phyloP scores from a whole-genome alignment of 2,797 vertebrate species.

The Halcyon smyrnensis region DNA sequence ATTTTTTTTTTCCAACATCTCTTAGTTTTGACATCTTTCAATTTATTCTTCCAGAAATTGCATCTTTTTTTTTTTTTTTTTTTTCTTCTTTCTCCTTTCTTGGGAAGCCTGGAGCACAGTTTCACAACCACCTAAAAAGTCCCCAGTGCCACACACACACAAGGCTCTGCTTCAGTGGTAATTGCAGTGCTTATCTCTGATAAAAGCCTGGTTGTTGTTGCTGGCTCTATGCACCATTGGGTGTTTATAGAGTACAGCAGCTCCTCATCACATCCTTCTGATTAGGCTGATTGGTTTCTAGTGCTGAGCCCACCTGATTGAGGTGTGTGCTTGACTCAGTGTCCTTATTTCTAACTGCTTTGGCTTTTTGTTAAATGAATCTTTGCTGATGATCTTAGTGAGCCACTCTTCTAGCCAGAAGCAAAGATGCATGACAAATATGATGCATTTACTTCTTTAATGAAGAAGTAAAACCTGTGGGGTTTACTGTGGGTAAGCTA shows the following conservation, averaged over 20 bases:
- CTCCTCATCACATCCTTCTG: neutral
- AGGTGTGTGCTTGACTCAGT: neutral
- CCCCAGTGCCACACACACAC: too few species aligned
- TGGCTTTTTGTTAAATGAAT: neutral
- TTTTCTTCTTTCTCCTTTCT: neutral
- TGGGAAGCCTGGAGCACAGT: neutral
- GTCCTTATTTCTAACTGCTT: neutral
- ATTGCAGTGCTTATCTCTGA: neutral
- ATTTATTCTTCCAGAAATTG: neutral
- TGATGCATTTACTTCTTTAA: neutral
- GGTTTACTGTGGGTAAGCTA: neutral
- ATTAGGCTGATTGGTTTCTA: slow-evolving; percentile 17
- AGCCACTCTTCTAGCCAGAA: neutral
- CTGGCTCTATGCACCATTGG: neutral
- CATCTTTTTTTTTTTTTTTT: neutral
- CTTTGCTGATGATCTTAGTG: neutral
- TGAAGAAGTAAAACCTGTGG: neutral
- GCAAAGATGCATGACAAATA: neutral
- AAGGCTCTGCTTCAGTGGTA: neutral
- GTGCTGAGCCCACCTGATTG: accelerated
- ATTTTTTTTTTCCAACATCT: neutral
- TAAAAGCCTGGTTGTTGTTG: neutral
- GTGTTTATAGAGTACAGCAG: neutral
- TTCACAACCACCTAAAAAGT: neutral
- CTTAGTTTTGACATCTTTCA: neutral